Base-by-base conservation (phyloP, 1,140 invertebrate genomes). In the Zeugodacus cucurbitae region DNA sequence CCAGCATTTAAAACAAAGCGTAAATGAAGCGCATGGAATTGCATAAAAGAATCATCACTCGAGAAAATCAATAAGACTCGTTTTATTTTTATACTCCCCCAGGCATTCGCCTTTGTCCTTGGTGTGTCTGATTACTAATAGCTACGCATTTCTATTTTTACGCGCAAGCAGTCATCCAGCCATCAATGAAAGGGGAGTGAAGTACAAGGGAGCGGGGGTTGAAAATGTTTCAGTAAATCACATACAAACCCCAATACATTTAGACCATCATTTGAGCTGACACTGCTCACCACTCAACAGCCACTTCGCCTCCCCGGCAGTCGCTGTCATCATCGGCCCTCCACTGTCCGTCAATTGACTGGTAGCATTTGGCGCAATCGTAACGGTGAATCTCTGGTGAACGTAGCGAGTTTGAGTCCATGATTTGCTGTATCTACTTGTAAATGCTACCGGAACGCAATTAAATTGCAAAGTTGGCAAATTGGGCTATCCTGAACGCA, bases 401-500 rank as follows among this genome's bases (percentile, higher is more conserved):
- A 54, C 64, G 29, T 2, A 41, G 22, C 37, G 22, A 74, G 41
- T 54, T 82, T 5, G n/a, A 82, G 70, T 29, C 37, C 70, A 74
- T 74, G 70, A 74, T 74, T 74, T 74, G 70, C 41, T 82, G 41
- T 44, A 74, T 82, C 37, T 54, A 26, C n/a, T 82, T 82, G 74
- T 82, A 48, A 48, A 29, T 82, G 74, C 41, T 82, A 82, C 74
- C 74, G 74, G 74, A 82, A 82, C 74, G 74, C 74, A 82, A 82
- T 82, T 82, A 82, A 82, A 48, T 82, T 48, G 74, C 14, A 44
- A 78, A 82, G 74, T 82, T 82, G 74, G 74, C 74, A 82, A 82
- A 82, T 82, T 82, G 74, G 41, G 74, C 74, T 48, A 82, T 54
- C 74, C 41, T 82, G 74, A 3, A 82, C 37, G 74, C 41, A 82